These are phyloP conservation scores for Neotoxoptera formosana DNA, from an alignment of 1,140 invertebrate species.

Conservation along the genomic window DNA sequence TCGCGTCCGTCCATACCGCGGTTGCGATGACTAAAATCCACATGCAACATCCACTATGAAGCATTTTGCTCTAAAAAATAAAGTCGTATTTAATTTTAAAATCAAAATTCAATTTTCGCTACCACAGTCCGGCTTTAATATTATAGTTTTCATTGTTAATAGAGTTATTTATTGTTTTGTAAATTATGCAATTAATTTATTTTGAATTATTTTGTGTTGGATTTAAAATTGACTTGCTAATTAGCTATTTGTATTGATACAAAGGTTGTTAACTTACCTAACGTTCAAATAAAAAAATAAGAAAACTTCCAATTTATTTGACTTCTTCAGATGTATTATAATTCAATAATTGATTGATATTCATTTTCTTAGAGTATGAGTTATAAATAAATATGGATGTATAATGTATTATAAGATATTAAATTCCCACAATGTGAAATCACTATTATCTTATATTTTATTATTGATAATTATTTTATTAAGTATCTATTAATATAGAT, in stretches of 20 bases:
- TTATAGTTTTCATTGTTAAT: too few species aligned
- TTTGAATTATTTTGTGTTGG: too few species aligned
- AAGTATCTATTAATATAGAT: too few species aligned
- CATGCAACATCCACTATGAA: not conserved
- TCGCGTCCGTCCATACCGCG: not conserved
- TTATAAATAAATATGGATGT: too few species aligned
- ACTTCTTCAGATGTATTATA: not conserved
- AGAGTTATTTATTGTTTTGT: not conserved
- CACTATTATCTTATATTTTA: too few species aligned
- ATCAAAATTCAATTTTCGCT: not conserved
- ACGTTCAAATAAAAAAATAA: not conserved
- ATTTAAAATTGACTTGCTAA: not conserved
- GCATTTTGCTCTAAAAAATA: conserved; percentile 28
- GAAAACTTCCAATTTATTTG: not conserved
- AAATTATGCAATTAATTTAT: not conserved
- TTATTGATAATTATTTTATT: too few species aligned
- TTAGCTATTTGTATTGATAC: not conserved
- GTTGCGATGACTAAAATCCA: conserved; percentile 2
- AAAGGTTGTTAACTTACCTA: not conserved
- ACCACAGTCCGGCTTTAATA: not conserved
- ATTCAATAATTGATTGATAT: not conserved
- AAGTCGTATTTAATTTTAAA: not conserved
- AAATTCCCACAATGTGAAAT: too few species aligned
- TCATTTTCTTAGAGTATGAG: too few species aligned
- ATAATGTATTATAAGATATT: too few species aligned